Evolutionary conservation across 2,797 vertebrate genomes (phyloP).

Genomic region (Platyrinchus mystaceus): DNA sequence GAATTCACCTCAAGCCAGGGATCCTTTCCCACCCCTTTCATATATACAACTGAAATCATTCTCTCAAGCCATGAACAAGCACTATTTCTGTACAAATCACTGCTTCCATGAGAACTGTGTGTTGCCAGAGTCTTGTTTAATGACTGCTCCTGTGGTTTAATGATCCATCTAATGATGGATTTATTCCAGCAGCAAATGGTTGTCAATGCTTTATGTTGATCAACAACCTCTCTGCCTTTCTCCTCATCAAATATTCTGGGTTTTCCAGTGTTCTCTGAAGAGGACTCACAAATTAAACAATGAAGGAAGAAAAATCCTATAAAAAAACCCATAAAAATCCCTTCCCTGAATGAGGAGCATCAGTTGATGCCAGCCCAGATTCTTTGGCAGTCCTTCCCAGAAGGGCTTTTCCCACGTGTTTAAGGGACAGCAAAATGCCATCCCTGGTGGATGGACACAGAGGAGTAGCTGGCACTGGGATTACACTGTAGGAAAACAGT

Average conservation of each 20-base stretch:
- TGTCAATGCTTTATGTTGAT: background rate
- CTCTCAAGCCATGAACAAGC: background rate
- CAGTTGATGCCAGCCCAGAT: background rate
- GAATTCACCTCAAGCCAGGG: background rate
- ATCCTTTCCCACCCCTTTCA: background rate
- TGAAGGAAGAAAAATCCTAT: background rate
- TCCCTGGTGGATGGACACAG: background rate
- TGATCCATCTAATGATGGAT: rapidly evolving
- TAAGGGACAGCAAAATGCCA: background rate
- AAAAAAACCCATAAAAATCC: background rate
- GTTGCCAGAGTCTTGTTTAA: background rate
- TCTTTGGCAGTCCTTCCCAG: background rate
- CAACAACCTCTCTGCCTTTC: background rate
- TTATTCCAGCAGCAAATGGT: background rate
- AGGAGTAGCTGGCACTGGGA: background rate
- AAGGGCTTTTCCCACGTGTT: background rate
- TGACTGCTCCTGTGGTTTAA: background rate
- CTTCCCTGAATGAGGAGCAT: background rate
- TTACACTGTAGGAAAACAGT: rapidly evolving
- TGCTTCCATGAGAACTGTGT: background rate
- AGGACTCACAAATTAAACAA: background rate
- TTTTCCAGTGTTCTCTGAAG: background rate
- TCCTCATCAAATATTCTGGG: background rate
- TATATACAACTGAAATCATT: background rate
- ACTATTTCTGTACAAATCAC: background rate